Conservation (phyloP, 2,797 vertebrate genomes). For the Ceyx erithaca region DNA sequence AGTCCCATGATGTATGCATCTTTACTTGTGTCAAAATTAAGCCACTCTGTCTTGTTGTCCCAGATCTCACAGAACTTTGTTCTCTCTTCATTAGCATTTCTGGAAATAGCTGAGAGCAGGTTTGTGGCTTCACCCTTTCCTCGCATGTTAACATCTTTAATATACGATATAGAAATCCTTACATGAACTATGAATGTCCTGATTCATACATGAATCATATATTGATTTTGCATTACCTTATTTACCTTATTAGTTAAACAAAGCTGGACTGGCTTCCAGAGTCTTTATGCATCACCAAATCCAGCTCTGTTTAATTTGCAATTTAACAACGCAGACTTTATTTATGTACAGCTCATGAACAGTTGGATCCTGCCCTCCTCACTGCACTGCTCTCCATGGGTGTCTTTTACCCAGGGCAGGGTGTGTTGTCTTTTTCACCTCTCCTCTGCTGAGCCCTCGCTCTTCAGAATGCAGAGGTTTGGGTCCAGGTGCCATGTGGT, state of each 20-base stretch:
- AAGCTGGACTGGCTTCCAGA: background rate
- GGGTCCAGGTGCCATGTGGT: background rate
- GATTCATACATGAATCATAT: background rate
- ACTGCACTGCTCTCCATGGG: accelerated
- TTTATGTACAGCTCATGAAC: background rate
- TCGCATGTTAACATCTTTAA: background rate
- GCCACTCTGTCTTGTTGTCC: background rate
- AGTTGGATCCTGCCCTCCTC: background rate
- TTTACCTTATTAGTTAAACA: background rate
- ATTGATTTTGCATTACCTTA: background rate
- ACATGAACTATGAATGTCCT: background rate
- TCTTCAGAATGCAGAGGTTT: background rate
- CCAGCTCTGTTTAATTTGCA: background rate
- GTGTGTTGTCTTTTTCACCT: background rate
- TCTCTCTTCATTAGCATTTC: background rate
- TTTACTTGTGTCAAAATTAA: background rate
- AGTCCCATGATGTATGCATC: background rate
- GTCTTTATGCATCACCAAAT: background rate
- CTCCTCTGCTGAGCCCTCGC: background rate
- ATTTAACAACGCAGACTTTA: background rate
- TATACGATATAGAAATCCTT: background rate
- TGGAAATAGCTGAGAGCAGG: background rate
- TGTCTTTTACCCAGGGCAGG: background rate
- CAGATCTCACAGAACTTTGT: background rate
- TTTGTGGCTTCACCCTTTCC: background rate